A percentile compares a stretch with the other conserved stretches of the same genome.
Evolutionary conservation across 2,113 vertebrate species (phyloP).

Genomic region (Erpornis zantholeuca): DNA sequence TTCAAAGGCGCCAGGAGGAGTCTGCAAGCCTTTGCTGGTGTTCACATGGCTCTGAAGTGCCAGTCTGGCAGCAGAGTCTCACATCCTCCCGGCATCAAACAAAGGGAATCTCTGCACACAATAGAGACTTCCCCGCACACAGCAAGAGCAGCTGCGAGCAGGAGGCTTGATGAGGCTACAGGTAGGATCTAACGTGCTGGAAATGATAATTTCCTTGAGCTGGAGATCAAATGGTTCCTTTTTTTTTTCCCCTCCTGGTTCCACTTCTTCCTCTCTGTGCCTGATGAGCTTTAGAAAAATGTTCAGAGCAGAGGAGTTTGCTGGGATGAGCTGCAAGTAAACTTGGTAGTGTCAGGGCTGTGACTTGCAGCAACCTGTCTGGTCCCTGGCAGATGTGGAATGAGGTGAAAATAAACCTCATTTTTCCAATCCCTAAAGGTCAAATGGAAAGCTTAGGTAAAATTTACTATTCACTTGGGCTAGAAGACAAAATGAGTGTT

Average conservation of each 20-base stretch:
- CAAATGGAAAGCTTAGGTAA: background rate
- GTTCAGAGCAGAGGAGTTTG: background rate
- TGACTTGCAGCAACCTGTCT: background rate
- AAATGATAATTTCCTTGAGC: background rate
- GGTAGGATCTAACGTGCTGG: background rate
- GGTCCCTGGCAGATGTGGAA: background rate
- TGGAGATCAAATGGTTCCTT: background rate
- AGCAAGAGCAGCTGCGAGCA: background rate
- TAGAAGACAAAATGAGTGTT: background rate
- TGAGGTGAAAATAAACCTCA: background rate
- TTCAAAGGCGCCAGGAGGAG: background rate
- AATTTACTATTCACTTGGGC: background rate
- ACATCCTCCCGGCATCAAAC: background rate
- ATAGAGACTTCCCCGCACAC: background rate
- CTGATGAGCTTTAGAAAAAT: background rate
- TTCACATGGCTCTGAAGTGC: background rate
- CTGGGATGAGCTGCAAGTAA: background rate
- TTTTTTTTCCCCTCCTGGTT: background rate
- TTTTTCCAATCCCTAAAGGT: background rate
- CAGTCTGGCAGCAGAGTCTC: background rate
- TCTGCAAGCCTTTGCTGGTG: background rate
- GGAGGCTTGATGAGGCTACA: background rate
- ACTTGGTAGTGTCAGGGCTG: background rate
- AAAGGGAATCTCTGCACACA: constrained; percentile 5
- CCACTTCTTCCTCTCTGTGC: background rate